Conservation (phyloP, 2,113 vertebrate species). For the Misgurnus anguillicaudatus region DNA sequence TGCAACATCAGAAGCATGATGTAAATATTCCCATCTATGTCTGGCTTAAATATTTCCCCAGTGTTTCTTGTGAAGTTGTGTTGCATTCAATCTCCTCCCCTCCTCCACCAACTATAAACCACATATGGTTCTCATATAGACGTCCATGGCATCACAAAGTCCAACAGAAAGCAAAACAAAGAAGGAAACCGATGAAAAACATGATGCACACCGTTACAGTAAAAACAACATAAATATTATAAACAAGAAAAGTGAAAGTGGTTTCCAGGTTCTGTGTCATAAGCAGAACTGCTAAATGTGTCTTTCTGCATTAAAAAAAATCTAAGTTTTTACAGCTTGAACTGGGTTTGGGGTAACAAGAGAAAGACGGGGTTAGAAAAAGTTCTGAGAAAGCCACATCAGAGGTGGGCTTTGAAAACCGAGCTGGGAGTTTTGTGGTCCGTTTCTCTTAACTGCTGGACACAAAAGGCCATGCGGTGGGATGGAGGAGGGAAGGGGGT, state of each 20-base stretch:
- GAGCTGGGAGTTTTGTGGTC: constrained; percentile 53
- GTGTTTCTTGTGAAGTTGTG: constrained; percentile 44
- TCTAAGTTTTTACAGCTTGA: constrained; percentile 33
- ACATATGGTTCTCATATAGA: constrained; percentile 75
- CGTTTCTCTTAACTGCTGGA: constrained; percentile 49
- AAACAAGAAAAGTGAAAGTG: neutral
- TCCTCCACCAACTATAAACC: constrained; percentile 43
- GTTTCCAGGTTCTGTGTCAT: constrained; percentile 15
- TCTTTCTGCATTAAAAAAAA: neutral
- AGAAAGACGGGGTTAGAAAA: constrained; percentile 31
- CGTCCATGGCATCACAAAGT: constrained; percentile 61
- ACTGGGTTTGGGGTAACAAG: constrained; percentile 24
- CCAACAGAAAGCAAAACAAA: neutral
- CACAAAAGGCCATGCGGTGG: constrained; percentile 63
- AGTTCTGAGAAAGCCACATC: constrained; percentile 68
- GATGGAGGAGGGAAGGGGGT: constrained; percentile 14
- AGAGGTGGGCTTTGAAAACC: constrained; percentile 63
- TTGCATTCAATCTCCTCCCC: constrained; percentile 45
- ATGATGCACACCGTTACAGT: neutral
- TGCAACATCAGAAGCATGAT: constrained; percentile 42
- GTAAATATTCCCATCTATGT: neutral
- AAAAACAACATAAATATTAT: constrained; percentile 9
- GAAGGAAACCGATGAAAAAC: constrained; percentile 16
- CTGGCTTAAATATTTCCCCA: constrained; percentile 24
- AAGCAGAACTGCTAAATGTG: neutral